Percentiles rank a stretch among this genome's conserved stretches.
phyloP scores from a whole-genome alignment of 2,797 vertebrate species.

The Manis pentadactyla region DNA sequence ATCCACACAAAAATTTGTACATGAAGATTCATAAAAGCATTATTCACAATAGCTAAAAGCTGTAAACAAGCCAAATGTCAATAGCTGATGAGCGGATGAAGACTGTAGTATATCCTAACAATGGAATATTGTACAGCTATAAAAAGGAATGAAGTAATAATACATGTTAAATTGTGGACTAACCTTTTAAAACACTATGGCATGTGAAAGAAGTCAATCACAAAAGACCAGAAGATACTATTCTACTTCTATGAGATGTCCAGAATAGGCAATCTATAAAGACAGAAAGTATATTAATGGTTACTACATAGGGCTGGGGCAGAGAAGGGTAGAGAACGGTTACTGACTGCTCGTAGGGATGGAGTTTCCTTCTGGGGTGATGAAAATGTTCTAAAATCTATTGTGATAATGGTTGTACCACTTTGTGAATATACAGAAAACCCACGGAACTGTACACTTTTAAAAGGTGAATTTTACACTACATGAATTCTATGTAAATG shows the following conservation, averaged over 20 bases:
- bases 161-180: neutral
- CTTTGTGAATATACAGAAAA: neutral
- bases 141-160: neutral
- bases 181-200: neutral
- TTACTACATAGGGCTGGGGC: neutral
- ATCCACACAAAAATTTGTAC: neutral
- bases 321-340: neutral
- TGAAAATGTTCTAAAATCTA: neutral
- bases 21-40: neutral
- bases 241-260: neutral
- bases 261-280: neutral
- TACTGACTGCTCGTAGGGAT: neutral
- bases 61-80: neutral
- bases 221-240: neutral
- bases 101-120: neutral
- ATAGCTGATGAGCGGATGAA: neutral
- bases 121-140: neutral
- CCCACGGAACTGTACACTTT: neutral
- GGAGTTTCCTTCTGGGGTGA: neutral
- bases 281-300: neutral
- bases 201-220: neutral
- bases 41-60: neutral
- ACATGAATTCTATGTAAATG: neutral
- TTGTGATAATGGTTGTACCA: neutral
- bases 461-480: neutral